Conservation (phyloP, 2,888 invertebrate genomes). For the Troides aeacus region DNA sequence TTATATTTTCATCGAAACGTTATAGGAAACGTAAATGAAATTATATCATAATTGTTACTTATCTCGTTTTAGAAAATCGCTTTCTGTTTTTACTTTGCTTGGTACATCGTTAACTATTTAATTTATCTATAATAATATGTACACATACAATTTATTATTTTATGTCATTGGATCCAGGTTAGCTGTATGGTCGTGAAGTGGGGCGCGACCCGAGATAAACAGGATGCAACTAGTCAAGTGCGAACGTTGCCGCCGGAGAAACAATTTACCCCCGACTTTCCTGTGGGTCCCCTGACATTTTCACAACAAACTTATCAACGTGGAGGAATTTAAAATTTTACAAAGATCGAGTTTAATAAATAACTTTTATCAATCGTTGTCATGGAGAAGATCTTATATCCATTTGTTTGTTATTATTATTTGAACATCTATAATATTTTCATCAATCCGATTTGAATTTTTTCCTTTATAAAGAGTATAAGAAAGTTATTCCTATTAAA, state of each 20-base stretch:
- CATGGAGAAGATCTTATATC: too few relatives aligned
- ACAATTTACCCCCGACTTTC: conserved; percentile 21
- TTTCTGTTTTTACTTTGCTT: too few relatives aligned
- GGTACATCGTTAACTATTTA: neutral
- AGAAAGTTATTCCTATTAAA: too few relatives aligned
- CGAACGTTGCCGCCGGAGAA: conserved; percentile 20
- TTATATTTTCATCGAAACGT: too few relatives aligned
- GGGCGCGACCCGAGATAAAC: conserved; percentile 19
- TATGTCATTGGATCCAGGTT: conserved; percentile 5
- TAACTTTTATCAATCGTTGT: neutral
- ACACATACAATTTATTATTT: neutral
- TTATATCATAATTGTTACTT: too few relatives aligned
- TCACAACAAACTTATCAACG: neutral
- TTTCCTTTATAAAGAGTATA: too few relatives aligned
- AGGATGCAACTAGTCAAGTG: conserved; percentile 23
- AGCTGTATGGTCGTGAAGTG: conserved; percentile 20
- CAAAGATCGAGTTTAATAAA: neutral
- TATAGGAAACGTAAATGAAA: too few relatives aligned
- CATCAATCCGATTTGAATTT: too few relatives aligned
- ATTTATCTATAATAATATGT: neutral
- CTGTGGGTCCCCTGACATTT: conserved; percentile 4
- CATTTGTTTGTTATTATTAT: too few relatives aligned
- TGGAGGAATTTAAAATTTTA: neutral
- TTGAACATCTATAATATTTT: too few relatives aligned
- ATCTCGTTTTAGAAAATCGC: too few relatives aligned